phyloP scores from a whole-genome alignment of 2,113 vertebrate genomes.

The Romanogobio albipinnatus region DNA sequence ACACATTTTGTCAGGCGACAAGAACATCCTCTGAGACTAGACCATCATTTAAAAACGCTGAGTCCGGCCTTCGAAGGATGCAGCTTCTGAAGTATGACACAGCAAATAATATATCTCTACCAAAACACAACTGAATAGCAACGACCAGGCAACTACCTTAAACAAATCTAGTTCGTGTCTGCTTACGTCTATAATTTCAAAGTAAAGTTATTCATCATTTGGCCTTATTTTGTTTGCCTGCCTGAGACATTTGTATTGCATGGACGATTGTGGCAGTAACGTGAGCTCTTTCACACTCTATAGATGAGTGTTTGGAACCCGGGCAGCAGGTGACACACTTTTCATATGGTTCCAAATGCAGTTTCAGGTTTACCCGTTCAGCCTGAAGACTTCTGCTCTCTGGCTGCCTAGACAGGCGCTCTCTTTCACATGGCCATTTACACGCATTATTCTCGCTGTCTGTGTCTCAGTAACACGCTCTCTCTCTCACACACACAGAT shows the following conservation, averaged over 20 bases:
- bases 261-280: neutral
- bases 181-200: neutral
- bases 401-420: constrained; percentile 27
- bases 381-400: constrained; percentile 16
- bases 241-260: neutral
- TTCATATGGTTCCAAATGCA: neutral
- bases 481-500: constrained; percentile 1
- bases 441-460: constrained; percentile 1
- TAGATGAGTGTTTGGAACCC: neutral
- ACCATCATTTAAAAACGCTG: too few relatives aligned
- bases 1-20: too few relatives aligned
- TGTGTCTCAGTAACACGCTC: neutral
- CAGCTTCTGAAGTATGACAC: too few relatives aligned
- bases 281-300: neutral
- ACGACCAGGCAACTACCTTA: too few relatives aligned
- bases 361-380: constrained; percentile 36
- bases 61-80: too few relatives aligned
- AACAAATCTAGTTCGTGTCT: neutral
- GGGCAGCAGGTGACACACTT: constrained; percentile 11
- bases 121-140: too few relatives aligned
- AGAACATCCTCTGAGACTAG: too few relatives aligned
- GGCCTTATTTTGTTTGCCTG: constrained; percentile 9
- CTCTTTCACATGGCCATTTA: constrained; percentile 39
- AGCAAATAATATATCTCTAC: too few relatives aligned
- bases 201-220: neutral